These are phyloP conservation scores for Ptyas mucosa DNA, from an alignment of 2,113 vertebrate genomes.

Conservation along the genomic window DNA sequence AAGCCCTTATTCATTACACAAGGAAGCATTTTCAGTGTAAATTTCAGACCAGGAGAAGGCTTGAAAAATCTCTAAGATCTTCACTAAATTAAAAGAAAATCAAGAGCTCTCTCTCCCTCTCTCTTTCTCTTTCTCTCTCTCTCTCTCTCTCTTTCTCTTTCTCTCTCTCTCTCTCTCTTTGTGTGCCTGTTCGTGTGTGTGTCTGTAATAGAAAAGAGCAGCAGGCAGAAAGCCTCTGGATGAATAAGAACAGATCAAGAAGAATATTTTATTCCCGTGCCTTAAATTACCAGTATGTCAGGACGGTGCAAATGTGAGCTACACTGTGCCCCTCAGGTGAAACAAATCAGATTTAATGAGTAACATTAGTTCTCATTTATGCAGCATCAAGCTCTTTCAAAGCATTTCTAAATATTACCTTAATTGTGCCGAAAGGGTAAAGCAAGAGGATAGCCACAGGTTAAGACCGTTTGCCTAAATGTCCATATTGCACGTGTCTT, in stretches of 20 bases:
- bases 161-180: neutral
- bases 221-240: neutral
- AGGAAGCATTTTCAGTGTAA: constrained; percentile 18
- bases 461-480: neutral
- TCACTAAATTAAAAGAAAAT: constrained; percentile 38
- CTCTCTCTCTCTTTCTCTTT: neutral
- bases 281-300: neutral
- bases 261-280: constrained; percentile 20
- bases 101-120: neutral
- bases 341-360: neutral
- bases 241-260: constrained; percentile 20
- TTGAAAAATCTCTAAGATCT: constrained; percentile 27
- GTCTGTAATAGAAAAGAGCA: neutral
- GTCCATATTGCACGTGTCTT: neutral
- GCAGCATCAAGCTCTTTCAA: neutral
- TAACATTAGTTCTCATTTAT: neutral
- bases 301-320: neutral
- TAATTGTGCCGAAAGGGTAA: constrained; percentile 2
- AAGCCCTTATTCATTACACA: constrained; percentile 36
- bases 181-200: neutral
- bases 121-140: neutral
- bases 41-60: constrained; percentile 44
- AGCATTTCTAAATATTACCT: constrained; percentile 3
- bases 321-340: neutral
- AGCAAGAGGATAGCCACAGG: rapidly evolving